phyloP scores from a whole-genome alignment of 2,113 vertebrate genomes.

The Holacanthus passer region DNA sequence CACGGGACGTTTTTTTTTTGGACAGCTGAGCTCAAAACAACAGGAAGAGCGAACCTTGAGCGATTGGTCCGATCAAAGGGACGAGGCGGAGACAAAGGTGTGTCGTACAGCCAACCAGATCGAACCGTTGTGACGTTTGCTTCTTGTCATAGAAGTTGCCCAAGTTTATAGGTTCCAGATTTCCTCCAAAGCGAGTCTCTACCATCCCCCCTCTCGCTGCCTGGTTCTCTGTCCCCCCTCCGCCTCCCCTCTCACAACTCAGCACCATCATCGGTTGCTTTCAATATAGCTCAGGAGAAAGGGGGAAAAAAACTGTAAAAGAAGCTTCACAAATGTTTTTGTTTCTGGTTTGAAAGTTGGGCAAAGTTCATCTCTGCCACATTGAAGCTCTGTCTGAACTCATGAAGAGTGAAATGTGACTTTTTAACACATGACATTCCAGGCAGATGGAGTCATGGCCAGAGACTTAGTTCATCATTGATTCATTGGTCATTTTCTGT shows the following conservation, averaged over 20 bases:
- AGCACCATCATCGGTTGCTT: slow-evolving; percentile 47
- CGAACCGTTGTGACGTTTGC: slow-evolving; percentile 82
- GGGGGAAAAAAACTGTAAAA: slow-evolving; percentile 1
- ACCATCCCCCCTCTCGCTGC: slow-evolving; percentile 61
- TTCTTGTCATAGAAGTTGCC: slow-evolving; percentile 83
- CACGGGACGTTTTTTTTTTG: slow-evolving; percentile 27
- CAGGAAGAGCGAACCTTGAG: slow-evolving; percentile 68
- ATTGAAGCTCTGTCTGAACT: slow-evolving; percentile 4
- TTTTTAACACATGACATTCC: slow-evolving; percentile 33
- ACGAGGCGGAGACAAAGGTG: slow-evolving; percentile 79
- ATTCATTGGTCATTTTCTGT: neutral
- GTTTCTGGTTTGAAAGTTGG: slow-evolving; percentile 35
- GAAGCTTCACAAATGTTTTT: slow-evolving; percentile 38
- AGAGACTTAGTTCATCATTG: neutral
- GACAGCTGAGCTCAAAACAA: slow-evolving; percentile 69
- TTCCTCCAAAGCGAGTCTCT: slow-evolving; percentile 78
- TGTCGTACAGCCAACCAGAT: slow-evolving; percentile 83
- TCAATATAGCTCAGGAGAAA: slow-evolving; percentile 40
- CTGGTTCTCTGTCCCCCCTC: slow-evolving; percentile 19
- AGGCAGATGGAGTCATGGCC: slow-evolving; percentile 27
- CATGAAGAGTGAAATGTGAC: slow-evolving; percentile 5
- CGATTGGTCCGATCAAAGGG: slow-evolving; percentile 72
- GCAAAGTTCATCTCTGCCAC: slow-evolving; percentile 27
- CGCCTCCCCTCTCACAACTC: slow-evolving; percentile 37
- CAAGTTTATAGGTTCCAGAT: slow-evolving; percentile 94